These are phyloP conservation scores for Homarus gammarus DNA, from an alignment of 2,888 invertebrate genomes.

Conservation along the genomic window DNA sequence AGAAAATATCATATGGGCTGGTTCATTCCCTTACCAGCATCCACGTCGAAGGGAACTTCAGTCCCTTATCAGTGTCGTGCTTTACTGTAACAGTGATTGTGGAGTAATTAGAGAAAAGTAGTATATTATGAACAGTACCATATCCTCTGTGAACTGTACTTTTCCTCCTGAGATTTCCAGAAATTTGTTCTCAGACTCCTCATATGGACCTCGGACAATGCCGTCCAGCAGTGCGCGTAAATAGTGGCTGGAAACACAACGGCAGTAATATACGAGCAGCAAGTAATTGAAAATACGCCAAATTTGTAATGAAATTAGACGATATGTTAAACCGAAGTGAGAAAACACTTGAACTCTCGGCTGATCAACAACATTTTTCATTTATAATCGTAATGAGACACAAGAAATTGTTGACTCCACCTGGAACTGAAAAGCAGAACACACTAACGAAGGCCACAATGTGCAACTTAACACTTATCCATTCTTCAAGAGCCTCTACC, in stretches of 20 bases:
- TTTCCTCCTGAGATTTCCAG: neutral
- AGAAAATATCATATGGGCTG: neutral
- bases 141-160: neutral
- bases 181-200: neutral
- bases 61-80: neutral
- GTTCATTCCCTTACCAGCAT: constrained; percentile 38
- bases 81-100: neutral
- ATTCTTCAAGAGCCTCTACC: neutral
- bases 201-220: neutral
- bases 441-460: neutral
- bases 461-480: neutral
- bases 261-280: neutral
- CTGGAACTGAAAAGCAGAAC: neutral
- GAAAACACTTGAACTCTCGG: neutral
- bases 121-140: neutral
- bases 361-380: neutral
- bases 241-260: neutral
- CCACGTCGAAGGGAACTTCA: constrained; percentile 16
- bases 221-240: neutral
- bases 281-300: neutral
- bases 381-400: neutral
- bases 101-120: neutral
- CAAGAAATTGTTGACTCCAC: neutral
- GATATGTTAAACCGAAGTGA: neutral
- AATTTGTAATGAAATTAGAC: neutral